Percentiles rank a stretch among this genome's conserved stretches.
phyloP scores from a whole-genome alignment of 1,140 invertebrate genomes.

The Hylaeus volcanicus region DNA sequence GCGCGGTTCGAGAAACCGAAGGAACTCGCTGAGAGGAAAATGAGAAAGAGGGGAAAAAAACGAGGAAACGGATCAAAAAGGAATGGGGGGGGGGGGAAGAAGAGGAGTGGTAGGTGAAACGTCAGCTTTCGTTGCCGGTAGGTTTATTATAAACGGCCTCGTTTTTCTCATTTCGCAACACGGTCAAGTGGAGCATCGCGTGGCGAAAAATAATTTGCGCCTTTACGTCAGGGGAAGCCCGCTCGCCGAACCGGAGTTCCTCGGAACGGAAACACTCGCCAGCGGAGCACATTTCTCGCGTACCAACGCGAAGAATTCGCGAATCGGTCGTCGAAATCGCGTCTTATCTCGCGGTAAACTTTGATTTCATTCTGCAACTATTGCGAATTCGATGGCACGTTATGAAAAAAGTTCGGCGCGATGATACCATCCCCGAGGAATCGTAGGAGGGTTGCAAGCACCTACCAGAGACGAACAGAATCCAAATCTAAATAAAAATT shows the following conservation, averaged over 20 bases:
- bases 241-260: slow-evolving; percentile 17
- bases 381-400: neutral
- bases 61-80: slow-evolving; percentile 41
- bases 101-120: slow-evolving; percentile 50
- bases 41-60: slow-evolving; percentile 19
- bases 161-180: slow-evolving; percentile 68
- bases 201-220: slow-evolving; percentile 61
- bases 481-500: too few relatives aligned
- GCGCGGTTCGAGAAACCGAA: slow-evolving; percentile 50
- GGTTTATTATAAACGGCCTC: slow-evolving; percentile 69
- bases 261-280: neutral
- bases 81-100: slow-evolving; percentile 35
- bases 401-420: slow-evolving; percentile 31
- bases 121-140: slow-evolving; percentile 49
- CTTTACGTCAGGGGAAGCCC: slow-evolving; percentile 39
- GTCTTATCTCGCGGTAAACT: neutral
- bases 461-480: too few relatives aligned
- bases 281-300: neutral
- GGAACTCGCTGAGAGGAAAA: slow-evolving; percentile 39
- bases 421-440: too few relatives aligned
- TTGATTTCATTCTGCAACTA: neutral
- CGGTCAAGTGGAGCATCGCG: slow-evolving; percentile 60
- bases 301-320: neutral
- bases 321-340: neutral
- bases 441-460: too few relatives aligned